A percentile compares a stretch with the other conserved stretches of the same genome.
phyloP scores from a whole-genome alignment of 2,888 invertebrate genomes.

The Aporophyla lueneburgensis region DNA sequence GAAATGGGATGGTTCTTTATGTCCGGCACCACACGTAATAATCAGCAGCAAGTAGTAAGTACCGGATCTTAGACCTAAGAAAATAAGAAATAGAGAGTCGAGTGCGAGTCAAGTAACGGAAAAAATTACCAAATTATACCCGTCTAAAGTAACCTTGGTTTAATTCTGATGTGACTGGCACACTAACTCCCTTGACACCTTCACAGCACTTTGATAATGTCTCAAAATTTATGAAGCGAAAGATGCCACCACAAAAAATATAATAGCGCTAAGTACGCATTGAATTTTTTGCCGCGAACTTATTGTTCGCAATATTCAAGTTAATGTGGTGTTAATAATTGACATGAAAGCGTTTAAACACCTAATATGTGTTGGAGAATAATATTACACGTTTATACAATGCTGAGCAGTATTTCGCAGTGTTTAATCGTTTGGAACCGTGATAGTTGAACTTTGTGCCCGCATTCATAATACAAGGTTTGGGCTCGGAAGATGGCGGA shows the following conservation, averaged over 20 bases:
- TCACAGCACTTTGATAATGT: conserved; percentile 38
- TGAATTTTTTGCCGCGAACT: conserved; percentile 50
- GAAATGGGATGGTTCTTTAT: too few relatives aligned
- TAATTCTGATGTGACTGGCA: conserved; percentile 17
- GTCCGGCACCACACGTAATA: too few relatives aligned
- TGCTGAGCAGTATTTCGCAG: conserved; percentile 70
- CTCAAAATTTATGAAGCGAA: conserved; percentile 52
- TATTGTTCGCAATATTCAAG: conserved; percentile 48
- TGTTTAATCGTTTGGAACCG: conserved; percentile 81
- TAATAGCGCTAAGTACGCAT: conserved; percentile 42
- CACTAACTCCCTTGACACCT: conserved; percentile 37
- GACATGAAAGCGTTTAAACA: conserved; percentile 54
- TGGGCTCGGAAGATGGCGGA: conserved; percentile 52
- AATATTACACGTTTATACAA: conserved; percentile 53
- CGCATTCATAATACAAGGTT: conserved; percentile 70
- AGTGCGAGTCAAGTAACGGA: too few relatives aligned
- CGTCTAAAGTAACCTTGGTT: conserved; percentile 24
- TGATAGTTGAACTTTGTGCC: conserved; percentile 80
- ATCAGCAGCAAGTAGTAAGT: too few relatives aligned
- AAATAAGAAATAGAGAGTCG: not conserved
- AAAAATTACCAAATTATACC: too few relatives aligned
- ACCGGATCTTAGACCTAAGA: not conserved
- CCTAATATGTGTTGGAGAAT: conserved; percentile 52
- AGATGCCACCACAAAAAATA: conserved; percentile 55
- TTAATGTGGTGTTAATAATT: conserved; percentile 62